Percentiles rank a stretch among this genome's conserved stretches.
Conservation (phyloP, 1,140 invertebrate genomes). For the Brachionus plicatilis region DNA sequence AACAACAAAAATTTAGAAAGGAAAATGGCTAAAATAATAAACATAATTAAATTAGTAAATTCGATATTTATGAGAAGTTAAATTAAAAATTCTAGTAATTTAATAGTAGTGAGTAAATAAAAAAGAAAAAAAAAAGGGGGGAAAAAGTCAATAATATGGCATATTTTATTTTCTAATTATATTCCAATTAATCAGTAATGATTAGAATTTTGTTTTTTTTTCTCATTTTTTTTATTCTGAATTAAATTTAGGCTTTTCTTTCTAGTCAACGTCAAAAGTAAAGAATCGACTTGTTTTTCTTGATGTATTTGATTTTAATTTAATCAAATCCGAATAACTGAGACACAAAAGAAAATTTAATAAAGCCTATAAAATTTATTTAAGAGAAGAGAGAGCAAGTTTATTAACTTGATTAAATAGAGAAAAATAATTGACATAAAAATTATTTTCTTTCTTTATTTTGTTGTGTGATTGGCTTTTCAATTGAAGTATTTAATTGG, state of each 20-base stretch:
- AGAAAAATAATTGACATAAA: not conserved
- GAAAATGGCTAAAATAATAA: slow-evolving; percentile 4
- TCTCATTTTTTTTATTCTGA: not conserved
- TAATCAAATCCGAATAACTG: not conserved
- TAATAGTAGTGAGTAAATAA: slow-evolving; percentile 6
- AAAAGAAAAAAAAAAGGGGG: not conserved
- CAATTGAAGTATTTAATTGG: not conserved
- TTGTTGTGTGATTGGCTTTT: not conserved
- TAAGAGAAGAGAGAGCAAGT: not conserved
- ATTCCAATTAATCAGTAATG: slow-evolving; percentile 31
- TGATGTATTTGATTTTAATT: not conserved
- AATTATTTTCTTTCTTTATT: not conserved
- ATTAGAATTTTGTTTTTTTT: not conserved
- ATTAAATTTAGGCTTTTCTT: not conserved
- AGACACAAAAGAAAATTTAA: not conserved
- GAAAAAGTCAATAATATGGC: not conserved
- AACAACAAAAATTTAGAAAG: not conserved
- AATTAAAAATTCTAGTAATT: slow-evolving; percentile 25
- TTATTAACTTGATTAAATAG: slow-evolving; percentile 1
- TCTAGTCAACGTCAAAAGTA: not conserved
- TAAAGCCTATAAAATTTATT: not conserved
- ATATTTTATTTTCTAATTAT: slow-evolving; percentile 33
- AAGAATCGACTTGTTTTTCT: not conserved
- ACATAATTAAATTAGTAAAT: slow-evolving; percentile 28
- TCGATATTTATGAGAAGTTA: slow-evolving; percentile 21